These are phyloP conservation scores for Drosophila lacteicornis DNA, from an alignment of 1,140 invertebrate species.

Conservation along the genomic window DNA sequence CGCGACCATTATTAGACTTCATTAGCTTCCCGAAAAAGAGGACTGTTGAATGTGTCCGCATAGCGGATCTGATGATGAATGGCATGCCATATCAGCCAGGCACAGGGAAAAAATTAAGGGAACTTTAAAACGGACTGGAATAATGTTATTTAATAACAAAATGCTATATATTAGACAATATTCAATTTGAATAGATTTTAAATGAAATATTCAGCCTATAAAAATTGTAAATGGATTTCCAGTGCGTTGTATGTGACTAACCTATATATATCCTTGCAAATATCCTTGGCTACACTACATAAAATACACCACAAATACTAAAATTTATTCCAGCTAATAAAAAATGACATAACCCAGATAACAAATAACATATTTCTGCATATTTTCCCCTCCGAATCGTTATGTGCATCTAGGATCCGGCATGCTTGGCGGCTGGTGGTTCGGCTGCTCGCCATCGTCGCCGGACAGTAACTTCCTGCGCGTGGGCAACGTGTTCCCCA, in stretches of 20 bases:
- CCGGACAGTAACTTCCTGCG: constrained; percentile 94
- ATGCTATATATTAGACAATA: too few relatives aligned
- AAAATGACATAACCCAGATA: too few relatives aligned
- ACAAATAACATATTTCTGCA: too few relatives aligned
- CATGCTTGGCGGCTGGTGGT: constrained; percentile 90
- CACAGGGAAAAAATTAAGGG: background rate
- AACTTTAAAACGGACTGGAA: background rate
- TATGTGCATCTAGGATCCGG: constrained; percentile 85
- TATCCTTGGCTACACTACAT: background rate
- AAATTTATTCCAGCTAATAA: background rate
- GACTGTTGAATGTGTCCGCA: constrained; percentile 8
- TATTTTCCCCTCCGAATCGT: background rate
- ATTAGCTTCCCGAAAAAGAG: constrained; percentile 52
- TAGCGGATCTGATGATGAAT: constrained; percentile 20
- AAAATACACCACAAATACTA: too few relatives aligned
- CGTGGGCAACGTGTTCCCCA: constrained; percentile 91
- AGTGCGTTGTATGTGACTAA: too few relatives aligned
- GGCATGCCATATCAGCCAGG: background rate
- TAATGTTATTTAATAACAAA: too few relatives aligned
- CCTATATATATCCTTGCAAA: background rate
- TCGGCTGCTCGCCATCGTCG: constrained; percentile 89
- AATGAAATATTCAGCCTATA: too few relatives aligned
- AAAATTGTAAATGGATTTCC: too few relatives aligned
- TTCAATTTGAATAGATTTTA: background rate
- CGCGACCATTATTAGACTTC: constrained; percentile 67